Conservation (phyloP, 2,797 vertebrate species). For the Ceyx erithaca region DNA sequence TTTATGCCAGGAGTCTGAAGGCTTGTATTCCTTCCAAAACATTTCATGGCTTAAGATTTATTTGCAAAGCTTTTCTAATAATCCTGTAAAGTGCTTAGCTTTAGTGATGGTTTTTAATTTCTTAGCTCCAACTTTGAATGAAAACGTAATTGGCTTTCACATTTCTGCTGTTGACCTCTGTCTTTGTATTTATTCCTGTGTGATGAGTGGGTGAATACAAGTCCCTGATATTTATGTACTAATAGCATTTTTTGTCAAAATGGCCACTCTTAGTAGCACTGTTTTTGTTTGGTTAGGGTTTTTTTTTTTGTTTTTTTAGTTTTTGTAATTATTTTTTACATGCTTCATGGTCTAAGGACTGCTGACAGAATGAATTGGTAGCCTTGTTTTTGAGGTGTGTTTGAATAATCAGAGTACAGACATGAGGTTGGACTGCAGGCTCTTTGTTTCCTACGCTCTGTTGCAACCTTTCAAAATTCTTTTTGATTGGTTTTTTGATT, state of each 20-base stretch:
- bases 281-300: background rate
- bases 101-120: background rate
- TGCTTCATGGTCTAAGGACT: background rate
- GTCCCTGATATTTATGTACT: background rate
- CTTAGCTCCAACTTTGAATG: background rate
- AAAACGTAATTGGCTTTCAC: background rate
- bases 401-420: background rate
- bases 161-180: background rate
- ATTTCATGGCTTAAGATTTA: constrained; percentile 17
- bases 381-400: background rate
- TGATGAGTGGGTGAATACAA: background rate
- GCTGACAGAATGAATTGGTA: background rate
- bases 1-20: background rate
- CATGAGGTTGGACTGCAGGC: background rate
- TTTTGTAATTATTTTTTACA: background rate
- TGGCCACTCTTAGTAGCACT: background rate
- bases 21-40: background rate
- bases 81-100: constrained; percentile 10
- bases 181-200: background rate
- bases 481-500: background rate
- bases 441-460: background rate
- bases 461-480: background rate
- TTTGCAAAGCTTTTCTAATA: constrained; percentile 36
- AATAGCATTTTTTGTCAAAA: background rate
- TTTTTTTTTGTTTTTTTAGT: background rate